A percentile compares a stretch with the other conserved stretches of the same genome.
These are phyloP conservation scores for Nothocercus julius DNA, from an alignment of 2,113 vertebrate genomes.

Conservation along the genomic window DNA sequence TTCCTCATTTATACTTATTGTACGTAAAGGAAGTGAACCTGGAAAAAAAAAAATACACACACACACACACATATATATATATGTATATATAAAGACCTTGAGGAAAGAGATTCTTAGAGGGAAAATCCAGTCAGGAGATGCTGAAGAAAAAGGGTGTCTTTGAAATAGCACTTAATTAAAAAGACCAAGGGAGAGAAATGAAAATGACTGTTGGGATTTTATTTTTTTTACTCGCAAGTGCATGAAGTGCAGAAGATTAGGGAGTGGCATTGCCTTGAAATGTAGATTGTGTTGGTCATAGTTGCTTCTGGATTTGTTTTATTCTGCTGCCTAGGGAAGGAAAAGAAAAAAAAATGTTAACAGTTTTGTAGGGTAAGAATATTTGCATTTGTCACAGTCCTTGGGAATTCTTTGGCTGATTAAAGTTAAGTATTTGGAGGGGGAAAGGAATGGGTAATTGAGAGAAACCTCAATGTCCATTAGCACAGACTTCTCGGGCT, in stretches of 20 bases:
- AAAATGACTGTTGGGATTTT: not conserved
- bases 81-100: not conserved
- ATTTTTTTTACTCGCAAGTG: not conserved
- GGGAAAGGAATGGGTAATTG: not conserved
- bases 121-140: not conserved
- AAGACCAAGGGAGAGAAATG: not conserved
- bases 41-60: too few relatives aligned
- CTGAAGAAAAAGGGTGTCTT: not conserved
- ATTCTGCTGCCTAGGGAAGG: slow-evolving; percentile 8
- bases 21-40: not conserved
- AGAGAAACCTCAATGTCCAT: not conserved
- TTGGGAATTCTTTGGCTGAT: slow-evolving; percentile 26
- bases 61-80: too few relatives aligned
- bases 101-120: not conserved
- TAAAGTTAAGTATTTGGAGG: not conserved
- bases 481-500: not conserved
- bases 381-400: slow-evolving; percentile 33
- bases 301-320: slow-evolving; percentile 22
- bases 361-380: slow-evolving; percentile 38
- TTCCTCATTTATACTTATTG: not conserved
- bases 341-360: not conserved
- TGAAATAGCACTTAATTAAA: slow-evolving; percentile 28
- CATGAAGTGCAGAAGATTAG: not conserved
- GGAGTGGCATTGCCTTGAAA: not conserved
- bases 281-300: not conserved